Conservation (phyloP, 1,140 invertebrate species). For the Heterodera carotae region DNA sequence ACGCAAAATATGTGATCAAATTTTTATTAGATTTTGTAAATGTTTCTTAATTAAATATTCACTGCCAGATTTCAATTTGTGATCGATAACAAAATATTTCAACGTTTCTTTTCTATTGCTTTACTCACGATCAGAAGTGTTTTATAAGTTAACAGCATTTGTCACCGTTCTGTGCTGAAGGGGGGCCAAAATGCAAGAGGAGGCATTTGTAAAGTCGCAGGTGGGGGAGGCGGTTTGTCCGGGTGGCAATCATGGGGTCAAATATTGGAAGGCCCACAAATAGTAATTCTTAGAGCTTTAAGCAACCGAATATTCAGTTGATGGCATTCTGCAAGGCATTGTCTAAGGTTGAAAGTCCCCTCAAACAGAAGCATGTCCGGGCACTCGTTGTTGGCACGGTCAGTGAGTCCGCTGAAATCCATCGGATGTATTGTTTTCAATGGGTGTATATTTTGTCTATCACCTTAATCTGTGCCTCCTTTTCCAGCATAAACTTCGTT, state of each 20-base stretch:
- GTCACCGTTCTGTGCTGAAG: background rate
- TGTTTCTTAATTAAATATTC: no score
- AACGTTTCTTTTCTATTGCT: no score
- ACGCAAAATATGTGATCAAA: no score
- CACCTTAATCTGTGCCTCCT: background rate
- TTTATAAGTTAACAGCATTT: no score
- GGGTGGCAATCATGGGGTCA: no score
- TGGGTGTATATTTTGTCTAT: background rate
- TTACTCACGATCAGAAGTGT: no score
- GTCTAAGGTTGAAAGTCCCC: constrained; percentile 60
- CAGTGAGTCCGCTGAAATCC: background rate
- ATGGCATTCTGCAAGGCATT: constrained; percentile 61
- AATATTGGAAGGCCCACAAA: no score
- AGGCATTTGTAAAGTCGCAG: constrained; percentile 28
- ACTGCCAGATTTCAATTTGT: no score
- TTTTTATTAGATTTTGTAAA: no score
- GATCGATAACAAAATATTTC: no score
- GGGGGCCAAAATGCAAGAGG: constrained; percentile 24
- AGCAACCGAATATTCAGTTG: constrained; percentile 47
- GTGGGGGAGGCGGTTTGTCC: constrained; percentile 16
- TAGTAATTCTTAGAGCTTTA: constrained; percentile 28
- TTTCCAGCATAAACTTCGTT: constrained; percentile 56
- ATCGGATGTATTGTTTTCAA: background rate
- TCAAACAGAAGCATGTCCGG: constrained; percentile 64
- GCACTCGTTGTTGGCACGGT: constrained; percentile 61